Conservation (phyloP, 2,888 invertebrate species). For the Barypeithes pellucidus region DNA sequence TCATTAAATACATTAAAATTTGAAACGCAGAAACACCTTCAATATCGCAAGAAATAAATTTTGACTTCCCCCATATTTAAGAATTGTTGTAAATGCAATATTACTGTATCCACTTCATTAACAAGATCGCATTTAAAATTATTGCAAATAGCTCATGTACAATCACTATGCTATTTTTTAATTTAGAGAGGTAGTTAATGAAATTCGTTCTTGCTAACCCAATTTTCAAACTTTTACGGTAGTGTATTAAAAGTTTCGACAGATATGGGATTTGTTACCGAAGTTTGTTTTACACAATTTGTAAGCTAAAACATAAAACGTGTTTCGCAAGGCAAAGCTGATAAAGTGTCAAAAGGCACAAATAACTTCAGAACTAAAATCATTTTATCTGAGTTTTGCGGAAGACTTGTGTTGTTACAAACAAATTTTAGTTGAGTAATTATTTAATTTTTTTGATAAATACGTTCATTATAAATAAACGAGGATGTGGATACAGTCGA, state of each 20-base stretch:
- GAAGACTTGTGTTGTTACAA: not conserved
- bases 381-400: not conserved
- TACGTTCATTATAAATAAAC: too few relatives aligned
- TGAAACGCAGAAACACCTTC: too few relatives aligned
- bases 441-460: too few relatives aligned
- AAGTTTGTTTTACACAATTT: constrained; percentile 11
- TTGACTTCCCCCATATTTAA: too few relatives aligned
- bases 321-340: constrained; percentile 2
- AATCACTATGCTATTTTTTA: too few relatives aligned
- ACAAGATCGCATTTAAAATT: too few relatives aligned
- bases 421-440: not conserved
- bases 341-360: constrained; percentile 4
- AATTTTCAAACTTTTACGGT: not conserved
- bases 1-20: too few relatives aligned
- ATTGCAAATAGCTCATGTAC: too few relatives aligned
- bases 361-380: not conserved
- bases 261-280: constrained; percentile 9
- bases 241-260: constrained; percentile 16
- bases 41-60: too few relatives aligned
- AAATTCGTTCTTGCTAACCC: not conserved
- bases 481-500: too few relatives aligned
- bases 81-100: too few relatives aligned
- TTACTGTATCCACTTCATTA: too few relatives aligned
- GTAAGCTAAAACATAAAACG: constrained; percentile 5
- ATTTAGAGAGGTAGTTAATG: not conserved